Conservation (phyloP, 1,140 invertebrate species). For the Solen grandis region DNA sequence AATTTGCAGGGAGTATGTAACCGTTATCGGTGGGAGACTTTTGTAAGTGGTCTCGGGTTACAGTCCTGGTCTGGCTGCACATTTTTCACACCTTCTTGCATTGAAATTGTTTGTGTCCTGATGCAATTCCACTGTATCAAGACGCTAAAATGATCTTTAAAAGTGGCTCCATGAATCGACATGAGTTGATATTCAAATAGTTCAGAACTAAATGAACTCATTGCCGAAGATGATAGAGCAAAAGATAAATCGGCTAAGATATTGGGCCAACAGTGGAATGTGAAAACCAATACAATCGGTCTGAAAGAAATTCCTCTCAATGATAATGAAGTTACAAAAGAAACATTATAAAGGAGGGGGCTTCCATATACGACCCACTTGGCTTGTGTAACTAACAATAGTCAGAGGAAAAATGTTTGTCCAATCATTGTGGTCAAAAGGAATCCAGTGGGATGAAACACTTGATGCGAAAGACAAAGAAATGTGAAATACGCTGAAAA, state of each 20-base stretch:
- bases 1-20: too few relatives aligned
- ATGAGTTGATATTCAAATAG: too few relatives aligned
- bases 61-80: too few relatives aligned
- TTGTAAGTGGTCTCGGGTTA: too few relatives aligned
- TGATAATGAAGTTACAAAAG: not conserved
- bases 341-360: not conserved
- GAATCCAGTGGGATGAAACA: conserved; percentile 27
- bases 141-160: too few relatives aligned
- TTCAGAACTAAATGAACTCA: not conserved
- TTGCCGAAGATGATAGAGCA: not conserved
- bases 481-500: not conserved
- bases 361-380: conserved; percentile 11
- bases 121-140: too few relatives aligned
- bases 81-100: too few relatives aligned
- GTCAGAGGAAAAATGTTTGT: not conserved
- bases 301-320: not conserved
- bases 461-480: not conserved
- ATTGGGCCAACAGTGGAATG: not conserved
- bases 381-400: not conserved
- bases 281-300: not conserved
- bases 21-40: too few relatives aligned
- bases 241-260: not conserved
- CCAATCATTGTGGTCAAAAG: not conserved
- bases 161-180: too few relatives aligned
- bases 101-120: too few relatives aligned